Evolutionary conservation across 2,113 vertebrate species (phyloP), one percentile per base, ranked within the genome.

Genomic region (Ascaphus truei): DNA sequence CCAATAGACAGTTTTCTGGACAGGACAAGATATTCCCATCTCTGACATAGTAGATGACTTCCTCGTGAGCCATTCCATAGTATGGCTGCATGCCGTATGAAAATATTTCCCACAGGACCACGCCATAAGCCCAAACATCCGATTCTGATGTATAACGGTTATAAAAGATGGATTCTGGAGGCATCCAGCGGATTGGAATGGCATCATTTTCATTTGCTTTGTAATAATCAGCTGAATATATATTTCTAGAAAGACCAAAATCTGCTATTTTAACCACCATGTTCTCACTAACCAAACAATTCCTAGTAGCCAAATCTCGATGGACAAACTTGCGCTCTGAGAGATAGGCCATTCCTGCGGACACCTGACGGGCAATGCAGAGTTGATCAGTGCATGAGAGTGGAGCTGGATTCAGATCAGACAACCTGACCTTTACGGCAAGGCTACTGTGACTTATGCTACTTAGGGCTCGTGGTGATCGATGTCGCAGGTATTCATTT

Each of bases 111-210:
- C 97, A 99, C 5, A 99, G 79, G 63, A 98, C 93, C 81, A 99
- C 97, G 0, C 97, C 97, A 0, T 97, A 99, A 16, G 97, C 97
- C 97, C 96, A 99, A 56, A 99, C 94, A 0, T 99, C 97, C 0
- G 97, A 99, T 71, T 99, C 97, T 0, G 91, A 96, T 47, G 97
- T 99, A 76, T 99, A 99, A 30, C 96, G 96, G 72, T 99, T 99
- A 63, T 96, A 99, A 88, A 99, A 99, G 56, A 99, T 99, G 5
- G 97, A 99, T 77, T 99, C 97, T 0, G 97, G 97, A 0, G 97
- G 97, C 97, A 99, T 99, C 97, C 97, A 99, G 7, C 97, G 94
- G 67, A 99, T 98, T 5, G 97, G 97, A 71, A 98, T 98, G 41
- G 97, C 96, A 0, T 99, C 97, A 0, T 99, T 99, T 74, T 99